Conservation (phyloP, 1,140 invertebrate species). For the Camponotus pennsylvanicus region DNA sequence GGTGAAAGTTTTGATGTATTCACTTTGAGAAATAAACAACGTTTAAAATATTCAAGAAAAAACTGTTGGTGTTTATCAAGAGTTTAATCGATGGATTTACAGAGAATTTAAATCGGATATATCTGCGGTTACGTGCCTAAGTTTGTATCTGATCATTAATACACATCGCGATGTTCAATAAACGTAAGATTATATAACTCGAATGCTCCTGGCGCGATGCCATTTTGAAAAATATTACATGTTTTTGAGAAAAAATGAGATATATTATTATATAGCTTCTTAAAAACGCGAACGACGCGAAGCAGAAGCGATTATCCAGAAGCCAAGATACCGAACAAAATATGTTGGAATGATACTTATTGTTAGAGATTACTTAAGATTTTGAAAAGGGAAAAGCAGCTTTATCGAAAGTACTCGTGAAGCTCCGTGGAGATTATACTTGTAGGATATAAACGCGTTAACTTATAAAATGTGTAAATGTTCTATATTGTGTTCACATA, state of each 20-base stretch:
- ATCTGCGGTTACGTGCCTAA: slow-evolving; percentile 51
- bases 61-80: slow-evolving; percentile 55
- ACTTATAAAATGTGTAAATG: slow-evolving; percentile 59
- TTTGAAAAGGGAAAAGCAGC: not conserved
- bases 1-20: slow-evolving; percentile 5
- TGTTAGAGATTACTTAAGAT: slow-evolving; percentile 24
- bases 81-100: slow-evolving; percentile 48
- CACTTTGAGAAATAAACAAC: slow-evolving; percentile 28
- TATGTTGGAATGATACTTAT: not conserved
- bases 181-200: slow-evolving; percentile 20
- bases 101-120: slow-evolving; percentile 48
- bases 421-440: slow-evolving; percentile 34
- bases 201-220: slow-evolving; percentile 22
- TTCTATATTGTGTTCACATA: slow-evolving; percentile 51
- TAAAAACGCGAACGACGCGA: not conserved
- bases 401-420: slow-evolving; percentile 33
- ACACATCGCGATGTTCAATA: slow-evolving; percentile 25
- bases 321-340: not conserved
- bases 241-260: not conserved
- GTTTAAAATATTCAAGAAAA: slow-evolving; percentile 19
- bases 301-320: not conserved
- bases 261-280: slow-evolving; percentile 6
- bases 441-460: slow-evolving; percentile 49
- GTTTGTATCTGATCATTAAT: slow-evolving; percentile 51
- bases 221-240: slow-evolving; percentile 32